phyloP scores from a whole-genome alignment of 2,113 vertebrate species.

The Anarhynchus alexandrinus region DNA sequence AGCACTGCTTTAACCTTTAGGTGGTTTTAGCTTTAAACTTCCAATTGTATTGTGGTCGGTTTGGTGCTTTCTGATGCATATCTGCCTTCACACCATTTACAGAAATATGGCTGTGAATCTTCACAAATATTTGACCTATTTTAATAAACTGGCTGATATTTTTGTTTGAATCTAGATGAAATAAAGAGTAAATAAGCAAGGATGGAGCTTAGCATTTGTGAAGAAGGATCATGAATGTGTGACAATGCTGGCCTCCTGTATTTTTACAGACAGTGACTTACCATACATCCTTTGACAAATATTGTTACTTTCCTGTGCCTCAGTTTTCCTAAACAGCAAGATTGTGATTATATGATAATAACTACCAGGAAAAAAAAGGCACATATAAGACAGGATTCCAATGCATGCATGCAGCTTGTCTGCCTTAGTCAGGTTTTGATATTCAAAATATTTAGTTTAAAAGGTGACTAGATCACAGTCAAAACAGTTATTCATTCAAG shows the following conservation, averaged over 20 bases:
- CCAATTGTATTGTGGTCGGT: rapidly evolving
- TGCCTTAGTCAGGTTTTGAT: neutral
- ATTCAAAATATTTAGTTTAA: neutral
- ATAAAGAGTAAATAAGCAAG: neutral
- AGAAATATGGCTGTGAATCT: neutral
- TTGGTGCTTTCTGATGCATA: neutral
- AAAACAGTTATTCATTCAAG: neutral
- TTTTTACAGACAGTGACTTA: neutral
- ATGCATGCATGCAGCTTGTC: too few species aligned
- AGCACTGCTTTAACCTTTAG: neutral
- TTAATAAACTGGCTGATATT: neutral
- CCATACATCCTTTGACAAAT: neutral
- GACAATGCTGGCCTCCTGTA: neutral
- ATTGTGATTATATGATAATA: neutral
- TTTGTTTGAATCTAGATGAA: neutral
- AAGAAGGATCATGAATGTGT: neutral
- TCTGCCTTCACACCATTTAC: neutral
- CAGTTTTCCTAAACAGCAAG: neutral
- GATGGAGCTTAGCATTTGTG: neutral
- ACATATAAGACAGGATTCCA: neutral
- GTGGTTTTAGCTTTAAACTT: neutral
- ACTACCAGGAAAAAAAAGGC: neutral
- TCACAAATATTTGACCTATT: neutral
- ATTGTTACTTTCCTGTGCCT: neutral
- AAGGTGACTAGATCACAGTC: neutral